These are phyloP conservation scores for Tineola bisselliella DNA, from an alignment of 2,888 invertebrate genomes.

Conservation along the genomic window DNA sequence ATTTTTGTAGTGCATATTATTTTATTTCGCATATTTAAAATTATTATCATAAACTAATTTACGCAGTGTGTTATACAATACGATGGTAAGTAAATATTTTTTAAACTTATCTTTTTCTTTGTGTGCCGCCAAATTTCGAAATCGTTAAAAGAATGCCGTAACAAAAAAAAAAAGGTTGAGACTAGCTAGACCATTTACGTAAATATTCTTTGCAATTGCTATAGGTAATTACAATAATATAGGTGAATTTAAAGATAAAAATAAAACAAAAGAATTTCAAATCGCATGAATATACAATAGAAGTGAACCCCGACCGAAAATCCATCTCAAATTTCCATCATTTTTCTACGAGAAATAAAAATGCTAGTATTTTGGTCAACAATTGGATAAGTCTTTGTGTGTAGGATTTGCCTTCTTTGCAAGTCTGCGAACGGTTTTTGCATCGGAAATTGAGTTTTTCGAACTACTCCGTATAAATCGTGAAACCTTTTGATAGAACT, in stretches of 20 bases:
- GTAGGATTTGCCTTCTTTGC: conserved; percentile 6
- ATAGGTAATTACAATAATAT: too few species aligned
- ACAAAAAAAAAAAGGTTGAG: too few species aligned
- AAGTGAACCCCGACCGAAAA: not conserved
- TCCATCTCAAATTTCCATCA: conserved; percentile 8
- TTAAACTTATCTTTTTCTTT: too few species aligned
- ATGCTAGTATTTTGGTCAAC: not conserved
- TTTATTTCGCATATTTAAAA: too few species aligned
- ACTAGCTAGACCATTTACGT: too few species aligned
- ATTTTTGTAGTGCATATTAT: too few species aligned
- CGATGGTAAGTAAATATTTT: too few species aligned
- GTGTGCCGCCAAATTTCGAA: too few species aligned
- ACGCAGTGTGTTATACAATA: too few species aligned
- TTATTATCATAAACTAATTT: too few species aligned
- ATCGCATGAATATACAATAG: conserved; percentile 2
- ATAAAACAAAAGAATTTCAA: not conserved
- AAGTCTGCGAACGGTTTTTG: conserved; percentile 10
- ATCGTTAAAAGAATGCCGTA: too few species aligned
- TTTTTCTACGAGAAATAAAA: not conserved
- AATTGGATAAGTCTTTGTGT: conserved; percentile 10
- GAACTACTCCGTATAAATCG: conserved; percentile 5
- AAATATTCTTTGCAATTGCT: too few species aligned
- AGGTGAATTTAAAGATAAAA: not conserved
- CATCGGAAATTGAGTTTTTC: conserved; percentile 12
- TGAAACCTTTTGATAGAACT: conserved; percentile 3